Evolutionary conservation across 2,888 invertebrate genomes (phyloP).

Genomic region (Disparrhopalites patrizii): DNA sequence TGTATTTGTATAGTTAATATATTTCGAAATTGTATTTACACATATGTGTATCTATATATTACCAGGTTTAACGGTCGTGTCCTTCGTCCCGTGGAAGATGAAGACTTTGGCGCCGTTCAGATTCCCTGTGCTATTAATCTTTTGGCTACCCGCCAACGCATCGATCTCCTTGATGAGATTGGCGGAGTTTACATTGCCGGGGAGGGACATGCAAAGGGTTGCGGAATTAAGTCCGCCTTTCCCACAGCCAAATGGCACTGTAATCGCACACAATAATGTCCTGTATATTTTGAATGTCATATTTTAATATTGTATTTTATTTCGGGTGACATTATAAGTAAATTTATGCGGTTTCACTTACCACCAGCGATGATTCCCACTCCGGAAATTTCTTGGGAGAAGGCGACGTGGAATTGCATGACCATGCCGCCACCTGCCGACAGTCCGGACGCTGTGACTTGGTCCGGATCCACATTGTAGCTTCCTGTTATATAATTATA

Average conservation of each 20-base stretch:
- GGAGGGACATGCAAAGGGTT: conserved; percentile 35
- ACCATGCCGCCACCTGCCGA: conserved; percentile 52
- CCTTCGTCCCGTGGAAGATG: conserved; percentile 31
- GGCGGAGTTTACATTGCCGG: conserved; percentile 18
- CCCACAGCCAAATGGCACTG: conserved; percentile 39
- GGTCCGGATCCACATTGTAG: conserved; percentile 50
- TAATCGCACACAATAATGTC: background rate
- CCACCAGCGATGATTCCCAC: conserved; percentile 51
- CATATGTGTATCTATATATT: background rate
- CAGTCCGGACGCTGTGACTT: conserved; percentile 51
- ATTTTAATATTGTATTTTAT: no score
- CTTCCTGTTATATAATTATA: no score
- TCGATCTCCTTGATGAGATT: conserved; percentile 30
- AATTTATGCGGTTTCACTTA: conserved; percentile 32
- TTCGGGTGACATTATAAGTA: background rate
- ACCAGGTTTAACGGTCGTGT: conserved; percentile 20
- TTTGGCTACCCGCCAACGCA: conserved; percentile 34
- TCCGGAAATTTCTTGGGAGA: conserved; percentile 49
- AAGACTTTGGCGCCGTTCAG: conserved; percentile 45
- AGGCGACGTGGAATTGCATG: conserved; percentile 51
- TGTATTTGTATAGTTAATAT: background rate
- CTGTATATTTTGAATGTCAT: no score
- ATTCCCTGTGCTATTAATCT: conserved; percentile 49
- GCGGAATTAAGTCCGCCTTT: conserved; percentile 30
- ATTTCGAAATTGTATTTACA: background rate